Conservation (phyloP, 2,888 invertebrate species). For the Papilio protenor region DNA sequence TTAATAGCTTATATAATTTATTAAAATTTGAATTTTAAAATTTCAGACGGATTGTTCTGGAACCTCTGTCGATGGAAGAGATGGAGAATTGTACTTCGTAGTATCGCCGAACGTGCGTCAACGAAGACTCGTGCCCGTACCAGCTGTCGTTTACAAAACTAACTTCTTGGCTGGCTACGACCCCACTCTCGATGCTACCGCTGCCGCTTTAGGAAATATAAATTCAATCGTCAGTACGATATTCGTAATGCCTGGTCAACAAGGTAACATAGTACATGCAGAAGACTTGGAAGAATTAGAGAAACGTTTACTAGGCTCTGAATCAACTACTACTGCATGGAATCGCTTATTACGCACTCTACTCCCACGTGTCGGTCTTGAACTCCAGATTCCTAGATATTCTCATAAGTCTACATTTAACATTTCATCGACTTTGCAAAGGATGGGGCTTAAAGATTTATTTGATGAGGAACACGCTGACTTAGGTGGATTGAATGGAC, state of each 20-base stretch:
- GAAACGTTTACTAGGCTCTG: conserved; percentile 86
- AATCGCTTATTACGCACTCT: conserved; percentile 89
- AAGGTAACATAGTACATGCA: conserved; percentile 91
- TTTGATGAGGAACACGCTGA: conserved; percentile 91
- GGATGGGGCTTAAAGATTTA: conserved; percentile 92
- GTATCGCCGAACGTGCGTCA: conserved; percentile 92
- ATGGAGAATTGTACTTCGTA: conserved; percentile 94
- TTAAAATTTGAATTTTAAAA: conserved; percentile 34
- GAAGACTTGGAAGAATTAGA: conserved; percentile 91
- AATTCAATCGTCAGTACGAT: conserved; percentile 90
- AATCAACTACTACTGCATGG: conserved; percentile 89
- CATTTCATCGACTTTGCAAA: conserved; percentile 89
- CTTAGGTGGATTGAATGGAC: conserved; percentile 92
- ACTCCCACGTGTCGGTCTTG: conserved; percentile 90
- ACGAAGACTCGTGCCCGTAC: conserved; percentile 91
- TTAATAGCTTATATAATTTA: conserved; percentile 14
- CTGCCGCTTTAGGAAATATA: conserved; percentile 89
- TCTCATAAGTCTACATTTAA: conserved; percentile 93
- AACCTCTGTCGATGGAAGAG: conserved; percentile 90
- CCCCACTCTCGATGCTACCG: conserved; percentile 92
- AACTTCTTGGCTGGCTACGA: conserved; percentile 94
- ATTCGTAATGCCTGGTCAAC: conserved; percentile 93
- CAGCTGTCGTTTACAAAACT: conserved; percentile 90
- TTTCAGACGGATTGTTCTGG: conserved; percentile 91
- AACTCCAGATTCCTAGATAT: conserved; percentile 93